Evolutionary conservation across 2,797 vertebrate species (phyloP).

Genomic region (Falco peregrinus): DNA sequence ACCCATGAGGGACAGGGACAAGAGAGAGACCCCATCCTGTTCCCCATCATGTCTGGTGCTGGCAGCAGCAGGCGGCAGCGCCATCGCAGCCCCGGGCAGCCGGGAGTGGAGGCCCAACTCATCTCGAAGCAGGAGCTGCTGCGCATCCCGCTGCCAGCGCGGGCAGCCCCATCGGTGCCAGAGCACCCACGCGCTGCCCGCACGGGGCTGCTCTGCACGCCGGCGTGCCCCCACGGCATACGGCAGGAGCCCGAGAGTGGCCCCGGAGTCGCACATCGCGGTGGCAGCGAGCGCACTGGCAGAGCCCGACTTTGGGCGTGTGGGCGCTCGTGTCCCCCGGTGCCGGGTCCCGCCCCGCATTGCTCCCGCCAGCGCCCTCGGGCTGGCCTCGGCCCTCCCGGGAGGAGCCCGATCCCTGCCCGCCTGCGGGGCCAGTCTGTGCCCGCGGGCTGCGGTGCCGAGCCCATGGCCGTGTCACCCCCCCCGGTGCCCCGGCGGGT

Average conservation of each 20-base stretch:
- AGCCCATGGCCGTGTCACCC: too few relatives aligned
- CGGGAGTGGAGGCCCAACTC: too few relatives aligned
- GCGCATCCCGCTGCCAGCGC: fast-evolving
- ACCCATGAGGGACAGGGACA: not conserved
- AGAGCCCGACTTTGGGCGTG: too few relatives aligned
- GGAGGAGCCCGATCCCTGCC: not conserved
- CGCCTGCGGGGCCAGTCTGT: too few relatives aligned
- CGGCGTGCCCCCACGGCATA: too few relatives aligned
- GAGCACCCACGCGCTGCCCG: not conserved
- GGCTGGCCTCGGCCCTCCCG: not conserved
- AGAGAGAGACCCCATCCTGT: not conserved
- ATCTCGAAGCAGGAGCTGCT: not conserved
- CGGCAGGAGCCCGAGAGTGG: too few relatives aligned
- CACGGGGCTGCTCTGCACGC: not conserved
- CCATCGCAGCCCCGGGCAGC: too few relatives aligned
- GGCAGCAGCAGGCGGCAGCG: not conserved
- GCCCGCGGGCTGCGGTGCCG: too few relatives aligned
- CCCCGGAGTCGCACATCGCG: too few relatives aligned
- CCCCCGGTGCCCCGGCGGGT: too few relatives aligned
- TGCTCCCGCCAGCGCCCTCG: too few relatives aligned
- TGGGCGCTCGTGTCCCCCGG: not conserved
- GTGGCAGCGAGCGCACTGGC: not conserved
- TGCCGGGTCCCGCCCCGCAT: not conserved
- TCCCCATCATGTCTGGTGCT: not conserved
- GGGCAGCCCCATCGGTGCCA: not conserved